phyloP scores from a whole-genome alignment of 2,113 vertebrate genomes.

The Dasyornis broadbenti region DNA sequence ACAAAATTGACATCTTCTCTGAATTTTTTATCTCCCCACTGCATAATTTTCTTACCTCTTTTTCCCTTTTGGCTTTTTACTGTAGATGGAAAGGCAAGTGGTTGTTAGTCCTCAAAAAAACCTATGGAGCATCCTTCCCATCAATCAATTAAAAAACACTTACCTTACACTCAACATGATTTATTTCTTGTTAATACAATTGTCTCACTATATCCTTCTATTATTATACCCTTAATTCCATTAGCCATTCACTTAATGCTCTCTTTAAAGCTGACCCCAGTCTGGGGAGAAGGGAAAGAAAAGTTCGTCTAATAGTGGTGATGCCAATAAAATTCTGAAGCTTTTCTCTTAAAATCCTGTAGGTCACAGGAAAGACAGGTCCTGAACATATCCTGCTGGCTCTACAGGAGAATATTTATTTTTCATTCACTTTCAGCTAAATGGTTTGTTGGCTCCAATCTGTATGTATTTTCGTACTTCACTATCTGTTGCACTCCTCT shows the following conservation, averaged over 20 bases:
- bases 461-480: slow-evolving; percentile 58
- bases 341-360: slow-evolving; percentile 84
- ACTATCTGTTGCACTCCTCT: neutral
- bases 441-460: slow-evolving; percentile 13
- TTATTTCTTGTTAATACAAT: slow-evolving; percentile 99
- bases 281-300: slow-evolving; percentile 73
- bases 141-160: slow-evolving; percentile 99
- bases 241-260: slow-evolving; percentile 97
- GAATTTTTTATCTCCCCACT: slow-evolving; percentile 93
- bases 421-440: slow-evolving; percentile 57
- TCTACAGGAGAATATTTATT: slow-evolving; percentile 4
- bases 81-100: slow-evolving; percentile 86
- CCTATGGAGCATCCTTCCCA: slow-evolving; percentile 90
- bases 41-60: slow-evolving; percentile 90
- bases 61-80: slow-evolving; percentile 84
- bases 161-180: slow-evolving; percentile 99
- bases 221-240: slow-evolving; percentile 99
- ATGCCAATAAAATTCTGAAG: slow-evolving; percentile 77
- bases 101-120: slow-evolving; percentile 87
- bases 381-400: slow-evolving; percentile 44
- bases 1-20: slow-evolving; percentile 96
- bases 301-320: slow-evolving; percentile 80
- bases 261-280: slow-evolving; percentile 90
- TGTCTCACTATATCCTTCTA: slow-evolving; percentile 98
- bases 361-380: slow-evolving; percentile 79